Conservation (phyloP, 2,113 vertebrate species). For the Dipodomys spectabilis region DNA sequence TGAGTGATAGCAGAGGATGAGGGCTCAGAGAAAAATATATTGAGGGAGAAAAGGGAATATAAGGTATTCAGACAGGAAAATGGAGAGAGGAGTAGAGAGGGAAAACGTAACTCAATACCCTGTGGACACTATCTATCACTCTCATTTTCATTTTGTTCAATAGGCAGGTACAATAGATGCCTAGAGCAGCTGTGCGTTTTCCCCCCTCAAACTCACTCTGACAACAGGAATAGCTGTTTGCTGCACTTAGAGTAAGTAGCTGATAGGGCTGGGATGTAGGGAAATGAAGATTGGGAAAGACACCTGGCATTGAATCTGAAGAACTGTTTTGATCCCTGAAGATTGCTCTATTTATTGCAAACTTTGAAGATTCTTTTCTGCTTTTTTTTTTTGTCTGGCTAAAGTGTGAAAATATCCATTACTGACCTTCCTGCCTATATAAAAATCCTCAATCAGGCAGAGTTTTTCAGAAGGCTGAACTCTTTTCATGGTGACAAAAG, state of each 20-base stretch:
- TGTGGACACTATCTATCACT: slow-evolving; percentile 51
- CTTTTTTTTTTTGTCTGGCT: slow-evolving; percentile 26
- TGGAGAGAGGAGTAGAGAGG: not conserved
- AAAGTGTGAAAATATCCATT: slow-evolving; percentile 67
- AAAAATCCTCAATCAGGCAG: slow-evolving; percentile 61
- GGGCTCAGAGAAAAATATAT: slow-evolving; percentile 4
- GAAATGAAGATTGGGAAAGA: slow-evolving; percentile 64
- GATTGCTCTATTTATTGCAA: slow-evolving; percentile 71
- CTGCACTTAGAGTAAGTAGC: slow-evolving; percentile 49
- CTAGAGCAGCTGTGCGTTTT: slow-evolving; percentile 48
- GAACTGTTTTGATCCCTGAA: slow-evolving; percentile 63
- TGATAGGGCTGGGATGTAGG: slow-evolving; percentile 31
- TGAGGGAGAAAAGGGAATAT: slow-evolving; percentile 6
- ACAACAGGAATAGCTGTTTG: slow-evolving; percentile 33
- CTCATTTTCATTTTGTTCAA: slow-evolving; percentile 63
- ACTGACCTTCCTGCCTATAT: slow-evolving; percentile 49
- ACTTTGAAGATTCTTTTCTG: slow-evolving; percentile 69
- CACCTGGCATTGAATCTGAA: slow-evolving; percentile 58
- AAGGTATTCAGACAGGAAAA: slow-evolving; percentile 45
- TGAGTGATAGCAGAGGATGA: not conserved
- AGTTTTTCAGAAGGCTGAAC: slow-evolving; percentile 57
- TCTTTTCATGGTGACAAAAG: slow-evolving; percentile 36
- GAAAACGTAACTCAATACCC: slow-evolving; percentile 46
- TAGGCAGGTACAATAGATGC: slow-evolving; percentile 64
- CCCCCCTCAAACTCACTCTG: not conserved